These are phyloP conservation scores for Lethenteron reissneri DNA, from an alignment of 2,113 vertebrate species.

Conservation along the genomic window DNA sequence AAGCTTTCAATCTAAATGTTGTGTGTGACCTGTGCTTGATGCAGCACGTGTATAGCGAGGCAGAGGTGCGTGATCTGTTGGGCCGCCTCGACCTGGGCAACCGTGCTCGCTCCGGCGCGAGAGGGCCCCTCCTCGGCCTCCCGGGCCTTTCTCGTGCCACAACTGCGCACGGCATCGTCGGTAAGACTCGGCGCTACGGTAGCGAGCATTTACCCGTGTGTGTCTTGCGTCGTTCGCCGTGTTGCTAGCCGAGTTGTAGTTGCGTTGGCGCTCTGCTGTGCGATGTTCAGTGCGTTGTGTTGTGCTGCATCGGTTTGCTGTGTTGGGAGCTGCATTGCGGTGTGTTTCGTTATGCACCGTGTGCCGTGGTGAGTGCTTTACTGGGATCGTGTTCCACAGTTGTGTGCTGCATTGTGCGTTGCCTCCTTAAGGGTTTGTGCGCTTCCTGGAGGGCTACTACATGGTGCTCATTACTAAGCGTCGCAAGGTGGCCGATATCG, in stretches of 20 bases:
- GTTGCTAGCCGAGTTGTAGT: background rate
- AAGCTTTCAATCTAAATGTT: background rate
- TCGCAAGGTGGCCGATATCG: slow-evolving; percentile 88
- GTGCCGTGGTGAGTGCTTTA: too few relatives aligned
- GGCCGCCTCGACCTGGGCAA: slow-evolving; percentile 78
- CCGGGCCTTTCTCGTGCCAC: slow-evolving; percentile 63
- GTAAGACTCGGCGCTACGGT: slow-evolving; percentile 26
- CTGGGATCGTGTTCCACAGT: too few relatives aligned
- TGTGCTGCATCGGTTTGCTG: slow-evolving; percentile 7
- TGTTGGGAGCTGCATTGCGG: background rate
- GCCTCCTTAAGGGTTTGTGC: slow-evolving; percentile 54
- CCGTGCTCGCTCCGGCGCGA: slow-evolving; percentile 70
- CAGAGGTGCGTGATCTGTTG: slow-evolving; percentile 66
- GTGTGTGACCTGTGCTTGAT: slow-evolving; percentile 10
- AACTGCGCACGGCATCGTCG: slow-evolving; percentile 62
- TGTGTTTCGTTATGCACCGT: too few relatives aligned
- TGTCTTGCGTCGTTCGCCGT: background rate
- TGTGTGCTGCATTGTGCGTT: too few relatives aligned
- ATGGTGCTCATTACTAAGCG: slow-evolving; percentile 83
- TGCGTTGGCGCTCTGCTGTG: background rate
- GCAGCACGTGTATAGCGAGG: slow-evolving; percentile 74
- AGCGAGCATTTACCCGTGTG: background rate
- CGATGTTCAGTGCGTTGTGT: background rate
- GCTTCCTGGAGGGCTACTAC: slow-evolving; percentile 89
- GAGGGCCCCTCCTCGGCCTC: slow-evolving; percentile 27